phyloP scores from a whole-genome alignment of 1,140 invertebrate species.

The Atopsyche davidsoni region DNA sequence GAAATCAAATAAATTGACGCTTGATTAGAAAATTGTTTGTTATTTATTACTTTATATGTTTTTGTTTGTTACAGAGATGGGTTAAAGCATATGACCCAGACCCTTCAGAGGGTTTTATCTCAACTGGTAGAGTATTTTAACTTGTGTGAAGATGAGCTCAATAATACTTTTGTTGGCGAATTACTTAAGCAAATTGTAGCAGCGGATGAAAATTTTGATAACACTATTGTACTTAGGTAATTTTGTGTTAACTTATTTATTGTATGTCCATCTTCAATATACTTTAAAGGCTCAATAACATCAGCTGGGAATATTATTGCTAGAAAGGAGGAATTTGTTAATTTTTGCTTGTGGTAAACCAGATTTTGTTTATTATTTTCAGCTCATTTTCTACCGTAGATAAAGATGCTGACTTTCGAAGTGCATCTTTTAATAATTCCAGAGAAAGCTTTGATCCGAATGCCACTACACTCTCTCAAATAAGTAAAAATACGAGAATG shows the following conservation, averaged over 20 bases:
- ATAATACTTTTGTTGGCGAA: conserved; percentile 62
- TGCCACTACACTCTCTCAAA: conserved; percentile 34
- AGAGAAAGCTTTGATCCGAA: conserved; percentile 29
- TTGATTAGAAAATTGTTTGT: background rate
- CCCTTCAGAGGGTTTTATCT: conserved; percentile 53
- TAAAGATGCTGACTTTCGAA: conserved; percentile 9
- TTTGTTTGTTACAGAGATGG: conserved; percentile 47
- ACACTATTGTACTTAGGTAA: conserved; percentile 27
- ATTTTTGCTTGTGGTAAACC: background rate
- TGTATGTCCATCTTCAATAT: no score
- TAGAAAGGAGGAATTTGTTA: background rate
- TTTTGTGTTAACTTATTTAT: no score
- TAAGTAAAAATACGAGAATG: conserved; percentile 45
- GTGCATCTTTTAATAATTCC: conserved; percentile 1
- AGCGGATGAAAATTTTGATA: conserved; percentile 27
- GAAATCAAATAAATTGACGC: background rate
- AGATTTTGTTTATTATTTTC: background rate
- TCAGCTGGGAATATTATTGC: background rate
- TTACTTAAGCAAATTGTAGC: conserved; percentile 44
- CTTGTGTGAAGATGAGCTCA: conserved; percentile 70
- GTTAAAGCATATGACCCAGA: conserved; percentile 50
- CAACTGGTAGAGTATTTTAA: conserved; percentile 66
- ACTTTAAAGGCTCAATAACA: no score
- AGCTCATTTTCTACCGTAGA: conserved; percentile 9
- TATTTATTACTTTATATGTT: conserved; percentile 16